Base-by-base conservation (phyloP, 2,113 vertebrate genomes). In the Neodontobutis hainanensis region DNA sequence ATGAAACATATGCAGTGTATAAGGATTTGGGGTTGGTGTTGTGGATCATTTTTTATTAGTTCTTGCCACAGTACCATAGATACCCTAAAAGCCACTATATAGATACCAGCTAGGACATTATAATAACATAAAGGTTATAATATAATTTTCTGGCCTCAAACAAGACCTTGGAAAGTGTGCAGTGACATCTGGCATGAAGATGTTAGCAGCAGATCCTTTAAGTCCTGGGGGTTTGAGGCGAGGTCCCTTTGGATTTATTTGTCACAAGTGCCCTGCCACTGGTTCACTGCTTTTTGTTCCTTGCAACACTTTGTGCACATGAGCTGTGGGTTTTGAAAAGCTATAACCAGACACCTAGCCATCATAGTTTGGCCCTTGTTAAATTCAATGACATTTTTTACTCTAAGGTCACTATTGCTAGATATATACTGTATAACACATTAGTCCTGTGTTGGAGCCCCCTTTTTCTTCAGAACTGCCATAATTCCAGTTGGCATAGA, bases 221-320 rank as follows among this genome's bases (percentile, higher is more conserved):
- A 55, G 52, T 40, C 8, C 38, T 40, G 38, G 38, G 38, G 34
- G 32, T 14, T n/a, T 15, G 32, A 35, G 12, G 34, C 15, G 35
- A 38, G 8, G 11, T 55, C 12, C 12, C 12, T 7, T 8, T 36
- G 52, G 52, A 38, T 55, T 9, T 55, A 38, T 55, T 36, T 51
- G 49, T 51, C 49, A 32, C 3, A 5, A 51, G 32, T 32, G 49
- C 49, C 15, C 14, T 32, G 49, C 11, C 49, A 51, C 16, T 32
- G 49, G 14, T 36, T 55, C 52, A 55, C 35, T 38, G 52, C 52
- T 55, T 55, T 34, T 38, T 12, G 38, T 12, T 36, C 32, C 52
- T 36, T 55, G 35, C 36, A 36, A 34, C 52, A 36, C 52, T n/a
- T n/a, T 5, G 4, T 14, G 5, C 1, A 7, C 32, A 35, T 10